Base-by-base conservation (phyloP, 2,888 invertebrate species). In the Lasioglossum vierecki region DNA sequence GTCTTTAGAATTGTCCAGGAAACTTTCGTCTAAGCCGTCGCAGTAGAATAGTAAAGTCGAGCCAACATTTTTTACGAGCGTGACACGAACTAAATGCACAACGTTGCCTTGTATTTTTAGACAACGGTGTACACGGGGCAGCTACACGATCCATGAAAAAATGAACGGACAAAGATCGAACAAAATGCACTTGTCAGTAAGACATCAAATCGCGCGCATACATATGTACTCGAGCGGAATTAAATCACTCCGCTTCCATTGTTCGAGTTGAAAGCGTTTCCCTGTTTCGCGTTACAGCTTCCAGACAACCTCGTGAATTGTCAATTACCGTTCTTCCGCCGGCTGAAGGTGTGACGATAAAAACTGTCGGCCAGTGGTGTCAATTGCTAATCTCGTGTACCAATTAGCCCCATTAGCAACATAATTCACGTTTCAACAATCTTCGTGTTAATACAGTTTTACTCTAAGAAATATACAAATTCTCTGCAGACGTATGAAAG, bases 261-360 rank as follows among this genome's bases (percentile, higher is more conserved):
- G 63, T 57, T 57, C 22, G 26, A 77, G 83, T 18, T 81, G 68
- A 83, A 83, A 83, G 81, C 81, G 72, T 81, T 81, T 68, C 70
- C 63, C 26, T 81, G 83, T 84, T 77, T 49, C 76, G 0, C 6
- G n/a, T n/a, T 18, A n/a, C 13, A 35, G 39, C 35, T 79, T 49
- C n/a, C 63, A 35, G 76, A 46, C 66, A 66, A 22, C 35, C 63
- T 49, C 35, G 39, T n/a, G 74, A 30, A 82, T 79, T 57, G 79
- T 72, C 79, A 73, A 44, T 79, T 66, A 68, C 30, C 15, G 26
- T 11, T 22, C 22, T 11, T 22, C 22, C 22, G n/a, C 13, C 46
- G 22, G 63, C 18, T 15, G 22, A 0, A n/a, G 13, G 6, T 30
- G 2, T 26, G 4, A 26, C 26, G 13, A 13, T 30, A 63, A 63